A percentile compares a stretch with the other conserved stretches of the same genome.
Evolutionary conservation across 2,888 invertebrate species (phyloP).

Genomic region (Copidosoma aretas): DNA sequence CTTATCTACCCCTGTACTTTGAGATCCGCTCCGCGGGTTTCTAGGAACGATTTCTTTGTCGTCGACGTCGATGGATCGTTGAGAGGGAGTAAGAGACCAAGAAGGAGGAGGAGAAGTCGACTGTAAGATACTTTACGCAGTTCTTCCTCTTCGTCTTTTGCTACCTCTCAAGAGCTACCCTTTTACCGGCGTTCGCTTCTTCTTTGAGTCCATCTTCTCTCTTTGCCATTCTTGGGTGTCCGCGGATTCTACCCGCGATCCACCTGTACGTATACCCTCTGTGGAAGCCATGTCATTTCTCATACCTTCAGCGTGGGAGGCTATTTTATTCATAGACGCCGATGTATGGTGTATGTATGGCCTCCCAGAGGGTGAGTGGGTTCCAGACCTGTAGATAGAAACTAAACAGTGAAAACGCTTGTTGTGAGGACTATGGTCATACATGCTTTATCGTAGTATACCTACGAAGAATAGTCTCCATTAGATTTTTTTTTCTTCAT

Average conservation of each 20-base stretch:
- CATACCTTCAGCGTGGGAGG: not conserved
- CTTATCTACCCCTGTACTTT: conserved; percentile 3
- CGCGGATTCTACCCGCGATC: not conserved
- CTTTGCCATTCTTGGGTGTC: conserved; percentile 2
- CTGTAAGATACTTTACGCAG: conserved; percentile 26
- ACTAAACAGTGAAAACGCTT: too few relatives aligned
- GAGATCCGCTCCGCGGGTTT: not conserved
- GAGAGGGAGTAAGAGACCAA: not conserved
- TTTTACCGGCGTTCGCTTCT: not conserved
- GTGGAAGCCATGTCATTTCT: not conserved
- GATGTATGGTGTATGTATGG: too few relatives aligned
- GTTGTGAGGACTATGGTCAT: too few relatives aligned
- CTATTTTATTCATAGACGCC: too few relatives aligned
- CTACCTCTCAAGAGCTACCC: not conserved
- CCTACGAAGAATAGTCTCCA: too few relatives aligned
- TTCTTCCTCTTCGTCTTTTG: not conserved
- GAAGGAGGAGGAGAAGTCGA: conserved; percentile 3
- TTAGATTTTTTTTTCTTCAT: too few relatives aligned
- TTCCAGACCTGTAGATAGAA: too few relatives aligned
- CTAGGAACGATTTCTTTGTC: conserved; percentile 25
- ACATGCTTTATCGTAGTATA: too few relatives aligned
- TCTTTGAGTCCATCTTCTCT: not conserved
- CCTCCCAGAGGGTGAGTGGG: too few relatives aligned
- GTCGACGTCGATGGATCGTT: not conserved
- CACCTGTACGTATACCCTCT: conserved; percentile 1